phyloP scores from a whole-genome alignment of 2,888 invertebrate genomes.

The Syrphus vitripennis region DNA sequence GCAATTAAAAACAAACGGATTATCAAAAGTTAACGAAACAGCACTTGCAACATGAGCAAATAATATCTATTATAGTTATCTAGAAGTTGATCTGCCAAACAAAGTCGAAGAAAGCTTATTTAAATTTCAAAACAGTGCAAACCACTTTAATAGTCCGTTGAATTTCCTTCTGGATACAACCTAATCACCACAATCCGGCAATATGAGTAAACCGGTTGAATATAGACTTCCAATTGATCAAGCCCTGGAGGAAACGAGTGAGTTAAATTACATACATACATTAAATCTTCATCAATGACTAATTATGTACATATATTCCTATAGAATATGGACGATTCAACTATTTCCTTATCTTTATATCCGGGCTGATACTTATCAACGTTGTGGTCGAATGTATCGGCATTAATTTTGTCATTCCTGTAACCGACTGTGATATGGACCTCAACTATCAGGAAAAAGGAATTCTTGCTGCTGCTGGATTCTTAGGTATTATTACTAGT shows the following conservation, averaged over 20 bases:
- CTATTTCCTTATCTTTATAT: slow-evolving; percentile 80
- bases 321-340: slow-evolving; percentile 83
- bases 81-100: too few species aligned
- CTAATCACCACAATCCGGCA: not conserved
- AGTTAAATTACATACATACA: not conserved
- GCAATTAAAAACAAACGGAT: not conserved
- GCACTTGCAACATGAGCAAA: not conserved
- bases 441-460: slow-evolving; percentile 80
- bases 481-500: slow-evolving; percentile 82
- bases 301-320: not conserved
- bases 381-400: slow-evolving; percentile 81
- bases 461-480: slow-evolving; percentile 78
- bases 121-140: not conserved
- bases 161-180: not conserved
- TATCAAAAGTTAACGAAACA: not conserved
- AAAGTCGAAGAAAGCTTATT: not conserved
- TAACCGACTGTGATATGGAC: slow-evolving; percentile 81
- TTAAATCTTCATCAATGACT: not conserved
- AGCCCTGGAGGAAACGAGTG: slow-evolving; percentile 60
- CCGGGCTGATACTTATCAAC: slow-evolving; percentile 82
- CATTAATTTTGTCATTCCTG: slow-evolving; percentile 82
- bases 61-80: not conserved
- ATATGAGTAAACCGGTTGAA: slow-evolving; percentile 28
- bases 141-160: slow-evolving; percentile 6
- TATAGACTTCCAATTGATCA: slow-evolving; percentile 53